A percentile compares a stretch with the other conserved stretches of the same genome.
Conservation (phyloP, 2,113 vertebrate species). For the Anguilla rostrata region DNA sequence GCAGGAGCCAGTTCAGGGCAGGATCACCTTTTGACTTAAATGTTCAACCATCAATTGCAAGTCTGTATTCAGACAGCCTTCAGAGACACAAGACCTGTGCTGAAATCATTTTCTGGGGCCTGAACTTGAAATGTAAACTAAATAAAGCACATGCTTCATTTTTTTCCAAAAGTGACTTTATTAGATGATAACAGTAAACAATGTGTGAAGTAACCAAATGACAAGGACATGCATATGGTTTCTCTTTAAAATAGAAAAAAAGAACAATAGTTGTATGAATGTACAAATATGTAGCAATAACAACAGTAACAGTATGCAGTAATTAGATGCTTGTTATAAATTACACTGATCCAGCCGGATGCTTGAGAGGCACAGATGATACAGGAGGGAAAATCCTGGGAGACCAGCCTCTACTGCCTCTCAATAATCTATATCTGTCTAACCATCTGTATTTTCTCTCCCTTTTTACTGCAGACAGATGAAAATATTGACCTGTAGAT, state of each 20-base stretch:
- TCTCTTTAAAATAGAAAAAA: background rate
- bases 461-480: conserved; percentile 32
- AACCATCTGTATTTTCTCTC: conserved; percentile 40
- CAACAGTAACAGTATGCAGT: background rate
- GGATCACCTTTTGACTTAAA: background rate
- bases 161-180: background rate
- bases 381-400: conserved; percentile 4
- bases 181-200: background rate
- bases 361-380: conserved; percentile 13
- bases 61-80: background rate
- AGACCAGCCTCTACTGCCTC: conserved; percentile 29
- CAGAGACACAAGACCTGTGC: background rate
- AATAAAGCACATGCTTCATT: background rate
- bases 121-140: background rate
- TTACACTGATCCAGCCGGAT: background rate
- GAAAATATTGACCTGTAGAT: conserved; percentile 32
- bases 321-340: background rate
- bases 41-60: background rate
- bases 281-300: background rate
- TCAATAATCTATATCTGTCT: conserved; percentile 17
- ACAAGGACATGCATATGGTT: background rate
- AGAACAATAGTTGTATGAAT: background rate
- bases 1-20: background rate
- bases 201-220: background rate
- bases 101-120: background rate